These are phyloP conservation scores for Saccostrea cuccullata DNA, from an alignment of 1,140 invertebrate genomes.

Conservation along the genomic window DNA sequence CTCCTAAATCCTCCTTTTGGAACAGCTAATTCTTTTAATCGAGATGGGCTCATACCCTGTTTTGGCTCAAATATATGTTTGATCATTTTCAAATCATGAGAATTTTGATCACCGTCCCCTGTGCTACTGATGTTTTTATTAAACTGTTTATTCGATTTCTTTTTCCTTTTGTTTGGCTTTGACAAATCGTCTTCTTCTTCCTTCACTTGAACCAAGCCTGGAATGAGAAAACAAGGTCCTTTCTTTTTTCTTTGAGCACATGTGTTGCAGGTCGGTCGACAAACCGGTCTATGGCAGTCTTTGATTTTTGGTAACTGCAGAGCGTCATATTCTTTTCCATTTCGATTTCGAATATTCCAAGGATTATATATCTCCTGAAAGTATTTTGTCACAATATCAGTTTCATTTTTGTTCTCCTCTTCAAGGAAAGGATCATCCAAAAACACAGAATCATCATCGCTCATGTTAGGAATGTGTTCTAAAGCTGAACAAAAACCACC, in stretches of 20 bases:
- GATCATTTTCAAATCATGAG: neutral
- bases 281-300: slow-evolving; percentile 47
- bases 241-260: slow-evolving; percentile 45
- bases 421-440: neutral
- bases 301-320: slow-evolving; percentile 41
- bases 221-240: slow-evolving; percentile 47
- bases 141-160: neutral
- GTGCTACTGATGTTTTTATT: neutral
- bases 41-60: neutral
- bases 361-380: slow-evolving; percentile 21
- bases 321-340: slow-evolving; percentile 30
- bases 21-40: neutral
- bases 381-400: neutral
- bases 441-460: slow-evolving; percentile 16
- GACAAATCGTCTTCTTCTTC: neutral
- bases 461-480: neutral
- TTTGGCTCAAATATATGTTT: neutral
- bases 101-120: too few relatives aligned
- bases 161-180: slow-evolving; percentile 15
- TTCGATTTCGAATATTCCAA: slow-evolving; percentile 42
- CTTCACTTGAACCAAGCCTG: slow-evolving; percentile 12
- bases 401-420: slow-evolving; percentile 10
- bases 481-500: too few relatives aligned
- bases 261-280: slow-evolving; percentile 43
- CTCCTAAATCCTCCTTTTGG: slow-evolving; percentile 28